Base-by-base conservation (phyloP, 1,140 invertebrate species). In the Heterodera carotae region DNA sequence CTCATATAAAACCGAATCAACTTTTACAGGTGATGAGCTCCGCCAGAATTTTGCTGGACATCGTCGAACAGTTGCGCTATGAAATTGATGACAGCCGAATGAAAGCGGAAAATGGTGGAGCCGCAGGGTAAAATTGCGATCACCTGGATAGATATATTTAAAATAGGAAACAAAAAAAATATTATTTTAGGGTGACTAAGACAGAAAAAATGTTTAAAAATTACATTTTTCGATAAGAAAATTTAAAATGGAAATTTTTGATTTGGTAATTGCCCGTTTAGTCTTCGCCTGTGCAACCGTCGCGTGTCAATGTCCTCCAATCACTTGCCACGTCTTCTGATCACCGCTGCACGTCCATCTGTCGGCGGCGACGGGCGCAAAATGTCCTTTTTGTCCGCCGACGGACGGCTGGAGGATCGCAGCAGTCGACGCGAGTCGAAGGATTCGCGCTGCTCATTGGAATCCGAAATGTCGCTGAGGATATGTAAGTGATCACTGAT, bases 381-480 rank as follows among this genome's bases (percentile, higher is more conserved):
- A 73, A 86, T 87, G 85, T 86, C 85, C 34, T 86, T 87, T 70
- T 80, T 86, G 25, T 86, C 84, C 5, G 85, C 85, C 5, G 85
- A 86, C 59, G 85, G 85, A 27, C 78, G 85, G 29, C 73, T 86
- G 34, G 85, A 86, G 68, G 85, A 86, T 68, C 74, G 81, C 22
- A 72, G 71, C 36, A 66, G 66, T 60, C 18, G 85, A 64, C 59
- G 85, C 48, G 81, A 87, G 72, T 85, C 82, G 15, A 87, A 86
- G 66, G 86, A 86, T 29, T 76, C 70, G 7, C 80, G 83, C 39
- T 75, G 83, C 56, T 84, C 81, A 22, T 48, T 87, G 12, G 85
- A 86, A 56, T 86, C 84, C 18, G 85, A 86, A 69, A 78, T 86
- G 66, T 87, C 86, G n/a, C 77, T 86, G 62, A 76, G 82, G 60